A percentile compares a stretch with the other conserved stretches of the same genome.
Conservation (phyloP, 2,888 invertebrate species). For the Drosophila kambysellisi region DNA sequence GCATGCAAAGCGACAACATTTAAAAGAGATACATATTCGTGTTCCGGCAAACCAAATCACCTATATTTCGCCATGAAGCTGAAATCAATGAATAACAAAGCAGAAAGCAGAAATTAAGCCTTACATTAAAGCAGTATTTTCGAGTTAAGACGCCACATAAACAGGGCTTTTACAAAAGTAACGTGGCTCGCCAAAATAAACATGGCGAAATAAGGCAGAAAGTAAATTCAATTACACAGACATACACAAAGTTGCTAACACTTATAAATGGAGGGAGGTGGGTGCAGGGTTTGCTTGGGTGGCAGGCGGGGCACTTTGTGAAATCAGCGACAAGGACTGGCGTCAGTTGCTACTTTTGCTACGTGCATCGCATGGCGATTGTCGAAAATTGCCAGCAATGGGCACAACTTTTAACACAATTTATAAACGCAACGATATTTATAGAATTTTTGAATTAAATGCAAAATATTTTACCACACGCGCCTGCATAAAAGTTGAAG, state of each 20-base stretch:
- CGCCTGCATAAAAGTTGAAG: constrained; percentile 63
- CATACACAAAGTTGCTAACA: constrained; percentile 1
- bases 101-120: neutral
- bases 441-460: constrained; percentile 77
- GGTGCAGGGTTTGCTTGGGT: neutral
- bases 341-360: constrained; percentile 51
- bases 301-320: constrained; percentile 22
- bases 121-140: neutral
- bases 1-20: constrained; percentile 68
- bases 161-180: neutral
- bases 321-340: constrained; percentile 61
- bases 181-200: neutral
- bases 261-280: neutral
- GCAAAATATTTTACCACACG: constrained; percentile 45
- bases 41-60: constrained; percentile 21
- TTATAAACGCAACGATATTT: constrained; percentile 74
- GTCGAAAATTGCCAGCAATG: constrained; percentile 52
- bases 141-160: neutral
- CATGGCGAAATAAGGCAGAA: constrained; percentile 6
- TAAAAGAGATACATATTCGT: constrained; percentile 11
- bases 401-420: constrained; percentile 75
- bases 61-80: neutral
- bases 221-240: constrained; percentile 4
- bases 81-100: neutral
- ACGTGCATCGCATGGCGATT: constrained; percentile 69